phyloP scores from a whole-genome alignment of 2,113 vertebrate species.

The Cyprinodon tularosa region DNA sequence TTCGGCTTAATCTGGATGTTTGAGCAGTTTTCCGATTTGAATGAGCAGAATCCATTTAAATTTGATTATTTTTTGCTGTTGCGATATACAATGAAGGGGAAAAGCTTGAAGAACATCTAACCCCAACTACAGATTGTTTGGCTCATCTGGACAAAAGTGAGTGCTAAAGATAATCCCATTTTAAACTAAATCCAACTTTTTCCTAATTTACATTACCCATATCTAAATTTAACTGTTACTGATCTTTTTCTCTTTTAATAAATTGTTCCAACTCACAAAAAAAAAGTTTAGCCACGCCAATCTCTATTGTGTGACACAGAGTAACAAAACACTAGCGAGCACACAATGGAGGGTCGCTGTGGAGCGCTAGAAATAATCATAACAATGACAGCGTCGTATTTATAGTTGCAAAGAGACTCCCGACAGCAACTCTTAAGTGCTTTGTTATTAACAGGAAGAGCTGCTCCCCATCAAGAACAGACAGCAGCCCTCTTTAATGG shows the following conservation, averaged over 20 bases:
- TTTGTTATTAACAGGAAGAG: slow-evolving; percentile 70
- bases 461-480: slow-evolving; percentile 52
- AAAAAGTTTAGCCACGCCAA: slow-evolving; percentile 8
- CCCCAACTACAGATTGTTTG: slow-evolving; percentile 15
- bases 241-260: slow-evolving; percentile 47
- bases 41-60: neutral
- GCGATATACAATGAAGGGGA: slow-evolving; percentile 24
- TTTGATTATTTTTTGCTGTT: neutral
- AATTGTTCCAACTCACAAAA: slow-evolving; percentile 42
- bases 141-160: neutral
- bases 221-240: slow-evolving; percentile 50
- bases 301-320: slow-evolving; percentile 47
- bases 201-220: neutral
- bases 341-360: slow-evolving; percentile 65
- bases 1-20: neutral
- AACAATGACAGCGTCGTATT: slow-evolving; percentile 71
- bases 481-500: slow-evolving; percentile 44
- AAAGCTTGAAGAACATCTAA: slow-evolving; percentile 6
- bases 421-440: slow-evolving; percentile 36
- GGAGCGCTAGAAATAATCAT: slow-evolving; percentile 60
- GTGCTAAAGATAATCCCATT: slow-evolving; percentile 23
- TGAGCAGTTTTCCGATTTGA: neutral
- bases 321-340: slow-evolving; percentile 26
- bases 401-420: slow-evolving; percentile 61
- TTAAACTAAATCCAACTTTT: slow-evolving; percentile 1